phyloP scores from a whole-genome alignment of 2,888 invertebrate genomes.

The Xestia xanthographa region DNA sequence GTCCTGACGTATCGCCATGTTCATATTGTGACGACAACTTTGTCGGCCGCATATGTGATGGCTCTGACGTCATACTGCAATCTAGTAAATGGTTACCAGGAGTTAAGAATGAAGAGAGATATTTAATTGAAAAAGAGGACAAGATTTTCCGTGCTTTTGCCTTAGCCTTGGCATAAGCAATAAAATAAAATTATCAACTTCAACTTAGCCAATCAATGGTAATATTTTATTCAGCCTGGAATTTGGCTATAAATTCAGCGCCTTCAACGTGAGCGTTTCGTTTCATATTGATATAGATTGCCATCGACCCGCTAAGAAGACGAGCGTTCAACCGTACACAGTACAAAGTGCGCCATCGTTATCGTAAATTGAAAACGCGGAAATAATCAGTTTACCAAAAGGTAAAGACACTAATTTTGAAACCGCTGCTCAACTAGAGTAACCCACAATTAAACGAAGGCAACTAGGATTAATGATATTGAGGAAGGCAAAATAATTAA shows the following conservation, averaged over 20 bases:
- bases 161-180: no score
- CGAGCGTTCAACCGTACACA: not conserved
- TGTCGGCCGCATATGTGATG: constrained; percentile 91
- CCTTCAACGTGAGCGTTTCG: not conserved
- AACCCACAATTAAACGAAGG: not conserved
- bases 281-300: not conserved
- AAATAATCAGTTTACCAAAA: not conserved
- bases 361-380: not conserved
- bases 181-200: not conserved
- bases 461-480: not conserved
- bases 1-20: constrained; percentile 68
- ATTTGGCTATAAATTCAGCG: not conserved
- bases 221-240: not conserved
- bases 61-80: constrained; percentile 90
- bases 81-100: constrained; percentile 92
- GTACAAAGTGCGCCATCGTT: not conserved
- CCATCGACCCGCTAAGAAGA: not conserved
- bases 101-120: constrained; percentile 64
- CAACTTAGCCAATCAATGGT: not conserved
- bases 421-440: not conserved
- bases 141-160: no score
- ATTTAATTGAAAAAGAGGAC: not conserved
- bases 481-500: not conserved
- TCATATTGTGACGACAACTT: constrained; percentile 76
- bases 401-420: not conserved